Percentiles rank a stretch among this genome's conserved stretches.
Evolutionary conservation across 2,888 invertebrate genomes (phyloP).

Genomic region (Rhagonycha lutea): DNA sequence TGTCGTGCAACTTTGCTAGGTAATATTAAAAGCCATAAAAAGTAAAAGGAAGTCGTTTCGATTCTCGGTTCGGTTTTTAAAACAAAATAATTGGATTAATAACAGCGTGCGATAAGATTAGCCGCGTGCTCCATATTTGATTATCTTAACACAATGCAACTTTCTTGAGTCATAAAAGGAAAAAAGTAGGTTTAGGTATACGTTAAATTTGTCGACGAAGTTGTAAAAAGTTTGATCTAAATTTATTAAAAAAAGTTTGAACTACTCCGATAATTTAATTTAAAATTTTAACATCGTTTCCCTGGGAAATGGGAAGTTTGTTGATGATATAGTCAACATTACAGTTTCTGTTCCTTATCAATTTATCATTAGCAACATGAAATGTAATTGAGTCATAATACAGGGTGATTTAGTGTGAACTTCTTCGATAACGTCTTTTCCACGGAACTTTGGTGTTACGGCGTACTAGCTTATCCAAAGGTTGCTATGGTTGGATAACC

Average conservation of each 20-base stretch:
- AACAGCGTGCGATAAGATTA: neutral
- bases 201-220: neutral
- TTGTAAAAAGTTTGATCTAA: neutral
- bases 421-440: no score
- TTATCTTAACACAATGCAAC: neutral
- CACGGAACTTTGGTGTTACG: no score
- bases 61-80: neutral
- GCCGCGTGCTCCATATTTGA: neutral
- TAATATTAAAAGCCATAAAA: neutral
- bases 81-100: neutral
- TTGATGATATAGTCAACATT: no score
- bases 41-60: neutral
- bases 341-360: no score
- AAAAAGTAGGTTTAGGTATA: neutral
- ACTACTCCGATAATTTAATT: neutral
- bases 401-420: no score
- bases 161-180: neutral
- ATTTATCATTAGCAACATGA: no score
- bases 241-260: neutral
- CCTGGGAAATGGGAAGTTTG: no score
- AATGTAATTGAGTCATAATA: no score
- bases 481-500: no score
- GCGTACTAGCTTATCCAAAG: no score
- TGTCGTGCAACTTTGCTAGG: no score
- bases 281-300: neutral